Base-by-base conservation (phyloP, 2,113 vertebrate genomes). In the Malurus alboscapulatus region DNA sequence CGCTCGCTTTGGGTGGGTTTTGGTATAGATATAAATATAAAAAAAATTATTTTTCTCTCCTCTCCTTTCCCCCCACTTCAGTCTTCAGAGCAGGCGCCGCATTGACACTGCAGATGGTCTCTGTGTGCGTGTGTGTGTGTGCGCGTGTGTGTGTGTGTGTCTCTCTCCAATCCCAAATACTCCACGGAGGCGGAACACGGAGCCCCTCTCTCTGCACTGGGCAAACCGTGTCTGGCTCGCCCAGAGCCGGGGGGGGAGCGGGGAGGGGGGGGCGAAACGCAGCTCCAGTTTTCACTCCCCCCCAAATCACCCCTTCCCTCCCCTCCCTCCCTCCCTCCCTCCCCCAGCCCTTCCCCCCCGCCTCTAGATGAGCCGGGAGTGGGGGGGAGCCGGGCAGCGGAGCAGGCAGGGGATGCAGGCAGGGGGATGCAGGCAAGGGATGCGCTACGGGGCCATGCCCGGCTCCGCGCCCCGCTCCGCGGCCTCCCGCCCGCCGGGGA, bases 31-130 rank as follows among this genome's bases (percentile, higher is more conserved):
- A 42, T 55, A 72, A 27, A 36, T 50, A 34, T 44, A 44, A 9
- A 26, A 9, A 26, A 62, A 19, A 27, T 50, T 42, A 65, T 61
- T 84, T 63, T 47, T 42, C 34, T 42, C 50, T 81, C 36, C 55
- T 92, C 74, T 84, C 85, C 74, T 88, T 92, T 84, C 79, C 91
- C 91, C 85, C 74, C 51, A 94, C 93, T 94, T 89, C 89, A 94
- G 89, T 92, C 93, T 94, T 94, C 93, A 94, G 93, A 94, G 93
- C 89, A 94, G 93, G 89, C 93, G 93, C 93, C 93, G 93, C 93
- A 94, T 94, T 92, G 93, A 94, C 93, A 94, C 93, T 94, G 93
- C 93, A 92, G 89, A 94, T 94, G 93, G 93, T 93, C 91, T 92
- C 25, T 82, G 71, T 79, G 8, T 8, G 8, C 8, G 85, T 47